Evolutionary conservation across 2,888 invertebrate species (phyloP).

Genomic region (Phyto melanocephala): DNA sequence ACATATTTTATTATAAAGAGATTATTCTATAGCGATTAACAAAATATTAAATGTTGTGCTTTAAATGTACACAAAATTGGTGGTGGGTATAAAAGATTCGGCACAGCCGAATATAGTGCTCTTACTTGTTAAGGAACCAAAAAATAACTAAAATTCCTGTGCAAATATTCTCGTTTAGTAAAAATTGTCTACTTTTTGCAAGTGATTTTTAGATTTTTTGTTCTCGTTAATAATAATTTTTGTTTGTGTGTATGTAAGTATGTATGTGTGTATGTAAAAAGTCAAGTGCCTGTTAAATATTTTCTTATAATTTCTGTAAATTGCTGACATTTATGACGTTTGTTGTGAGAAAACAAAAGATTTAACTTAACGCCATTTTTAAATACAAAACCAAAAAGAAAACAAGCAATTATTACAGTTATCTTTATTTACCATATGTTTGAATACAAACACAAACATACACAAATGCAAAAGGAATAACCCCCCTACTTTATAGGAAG

Average conservation of each 20-base stretch:
- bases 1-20: no score
- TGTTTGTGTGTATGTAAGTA: not conserved
- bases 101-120: no score
- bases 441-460: not conserved
- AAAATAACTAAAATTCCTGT: no score
- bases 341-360: slow-evolving; percentile 55
- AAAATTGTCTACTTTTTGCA: no score
- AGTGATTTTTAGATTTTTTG: not conserved
- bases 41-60: no score
- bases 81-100: no score
- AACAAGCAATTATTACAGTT: slow-evolving; percentile 54
- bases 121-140: no score
- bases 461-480: not conserved
- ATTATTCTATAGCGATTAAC: no score
- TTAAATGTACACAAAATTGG: no score
- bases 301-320: slow-evolving; percentile 56
- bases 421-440: slow-evolving; percentile 30
- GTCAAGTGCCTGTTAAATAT: slow-evolving; percentile 62
- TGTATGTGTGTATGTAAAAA: slow-evolving; percentile 29
- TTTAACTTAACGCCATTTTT: slow-evolving; percentile 65
- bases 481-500: slow-evolving; percentile 45
- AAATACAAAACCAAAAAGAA: slow-evolving; percentile 25
- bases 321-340: slow-evolving; percentile 54
- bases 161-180: no score
- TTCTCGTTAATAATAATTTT: not conserved